Evolutionary conservation across 2,113 vertebrate species (phyloP).

Genomic region (Catharus minimus): DNA sequence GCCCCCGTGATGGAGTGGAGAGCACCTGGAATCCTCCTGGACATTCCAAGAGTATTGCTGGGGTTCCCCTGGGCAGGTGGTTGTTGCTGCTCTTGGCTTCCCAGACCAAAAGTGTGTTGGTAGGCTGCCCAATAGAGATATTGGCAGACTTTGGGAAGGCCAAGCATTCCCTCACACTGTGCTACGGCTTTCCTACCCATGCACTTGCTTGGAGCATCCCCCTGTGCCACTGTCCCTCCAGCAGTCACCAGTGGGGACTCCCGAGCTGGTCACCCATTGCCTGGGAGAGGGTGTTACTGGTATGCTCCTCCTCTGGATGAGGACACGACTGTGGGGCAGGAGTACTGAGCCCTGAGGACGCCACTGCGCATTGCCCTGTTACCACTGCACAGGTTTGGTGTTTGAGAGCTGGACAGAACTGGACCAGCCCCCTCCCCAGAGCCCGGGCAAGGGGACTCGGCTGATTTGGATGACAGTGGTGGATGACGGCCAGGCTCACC

Average conservation of each 20-base stretch:
- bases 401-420: fast-evolving
- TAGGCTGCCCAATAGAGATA: fast-evolving
- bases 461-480: neutral
- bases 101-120: neutral
- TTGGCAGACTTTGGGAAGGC: neutral
- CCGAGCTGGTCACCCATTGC: neutral
- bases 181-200: fast-evolving
- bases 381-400: neutral
- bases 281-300: neutral
- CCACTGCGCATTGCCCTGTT: fast-evolving
- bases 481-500: neutral
- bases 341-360: fast-evolving
- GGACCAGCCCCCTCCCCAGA: neutral
- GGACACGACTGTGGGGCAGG: fast-evolving
- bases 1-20: fast-evolving
- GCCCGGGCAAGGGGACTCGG: fast-evolving
- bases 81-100: fast-evolving
- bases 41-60: neutral
- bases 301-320: neutral
- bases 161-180: neutral
- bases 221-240: neutral
- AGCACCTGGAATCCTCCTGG: neutral
- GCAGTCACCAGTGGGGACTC: neutral
- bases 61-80: neutral
- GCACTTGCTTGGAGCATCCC: neutral